Base-by-base conservation (phyloP, 2,113 vertebrate species). In the Lampris incognitus region DNA sequence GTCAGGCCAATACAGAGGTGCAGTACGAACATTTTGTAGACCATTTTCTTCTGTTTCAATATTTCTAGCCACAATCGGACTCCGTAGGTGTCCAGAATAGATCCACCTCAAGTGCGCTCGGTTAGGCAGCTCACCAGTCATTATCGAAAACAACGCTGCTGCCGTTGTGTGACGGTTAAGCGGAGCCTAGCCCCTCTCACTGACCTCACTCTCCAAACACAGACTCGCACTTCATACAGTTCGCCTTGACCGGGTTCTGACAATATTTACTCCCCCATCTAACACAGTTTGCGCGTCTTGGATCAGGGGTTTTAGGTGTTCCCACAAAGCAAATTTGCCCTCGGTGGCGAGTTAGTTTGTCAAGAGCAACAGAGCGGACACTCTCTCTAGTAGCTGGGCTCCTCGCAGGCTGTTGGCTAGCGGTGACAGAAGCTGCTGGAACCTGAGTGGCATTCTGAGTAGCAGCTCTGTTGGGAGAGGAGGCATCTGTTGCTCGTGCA, bases 401-500 rank as follows among this genome's bases (percentile, higher is more conserved):
- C 68, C 66, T 79, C 68, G 54, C 57, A 3, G 69, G 68, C 77
- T 69, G 72, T 80, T 66, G 58, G 70, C 51, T 77, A 76, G 83
- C 48, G 46, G 78, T 42, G 39, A 77, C 66, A 74, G 69, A 81
- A 79, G 75, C 76, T 9, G 74, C 41, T 69, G 78, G 71, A 54
- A 54, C 71, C 11, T 69, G 78, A 84, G 76, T 70, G 74, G 69
- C 87, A 63, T 55, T 86, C 78, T 74, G 82, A 88, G 76, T 86
- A 81, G 72, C 58, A 3, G 75, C 67, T 75, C 72, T 57, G 8
- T 54, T 79, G 73, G 81, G 75, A 80, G 44, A 72, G 44, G 72
- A 69, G 79, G 79, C 73, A 78, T 86, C 85, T 85, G 85, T 66
- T 86, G 69, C 87, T 76, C 82, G 78, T 6, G 61, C 74, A 79